phyloP scores from a whole-genome alignment of 2,888 invertebrate species.

The Thelaira solivaga region DNA sequence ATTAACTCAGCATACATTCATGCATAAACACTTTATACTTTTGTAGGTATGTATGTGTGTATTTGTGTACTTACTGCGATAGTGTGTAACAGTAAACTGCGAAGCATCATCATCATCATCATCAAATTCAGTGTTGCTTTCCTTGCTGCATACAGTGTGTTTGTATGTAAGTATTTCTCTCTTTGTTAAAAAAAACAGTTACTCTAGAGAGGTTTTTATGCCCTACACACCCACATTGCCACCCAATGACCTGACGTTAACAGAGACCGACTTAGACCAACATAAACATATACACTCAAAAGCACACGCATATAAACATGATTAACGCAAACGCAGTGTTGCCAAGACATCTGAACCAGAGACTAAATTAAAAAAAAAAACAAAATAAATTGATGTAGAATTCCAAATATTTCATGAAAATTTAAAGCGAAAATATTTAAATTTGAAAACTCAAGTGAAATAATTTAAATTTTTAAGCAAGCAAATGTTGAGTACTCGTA shows the following conservation, averaged over 20 bases:
- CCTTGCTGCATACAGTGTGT: neutral
- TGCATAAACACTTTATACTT: neutral
- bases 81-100: slow-evolving; percentile 4
- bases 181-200: slow-evolving; percentile 11
- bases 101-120: slow-evolving; percentile 28
- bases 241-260: slow-evolving; percentile 63
- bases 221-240: slow-evolving; percentile 49
- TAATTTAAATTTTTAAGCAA: too few relatives aligned
- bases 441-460: neutral
- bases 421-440: neutral
- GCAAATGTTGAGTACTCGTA: too few relatives aligned
- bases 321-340: slow-evolving; percentile 56
- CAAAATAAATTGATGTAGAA: neutral
- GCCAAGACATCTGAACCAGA: slow-evolving; percentile 26
- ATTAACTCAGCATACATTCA: slow-evolving; percentile 5
- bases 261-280: slow-evolving; percentile 47
- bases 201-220: neutral
- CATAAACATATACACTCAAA: neutral
- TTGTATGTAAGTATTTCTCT: neutral
- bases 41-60: neutral
- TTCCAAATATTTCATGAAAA: neutral
- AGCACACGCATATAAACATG: neutral
- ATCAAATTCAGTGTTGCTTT: neutral
- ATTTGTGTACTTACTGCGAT: neutral
- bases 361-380: neutral